phyloP scores from a whole-genome alignment of 2,888 invertebrate genomes.

The Nudaria mundana region DNA sequence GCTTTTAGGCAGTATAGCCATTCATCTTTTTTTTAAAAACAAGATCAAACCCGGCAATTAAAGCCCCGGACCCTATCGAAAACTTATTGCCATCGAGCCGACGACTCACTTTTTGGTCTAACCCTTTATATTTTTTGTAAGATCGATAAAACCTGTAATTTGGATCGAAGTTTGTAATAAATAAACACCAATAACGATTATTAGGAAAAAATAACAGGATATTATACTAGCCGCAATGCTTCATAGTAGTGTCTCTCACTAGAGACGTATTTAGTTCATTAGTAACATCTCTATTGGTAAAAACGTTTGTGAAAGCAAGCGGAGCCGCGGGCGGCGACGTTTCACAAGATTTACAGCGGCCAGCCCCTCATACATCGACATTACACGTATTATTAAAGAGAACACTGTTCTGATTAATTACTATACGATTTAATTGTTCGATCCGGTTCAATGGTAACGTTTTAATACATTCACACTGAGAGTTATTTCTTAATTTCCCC shows the following conservation, averaged over 20 bases:
- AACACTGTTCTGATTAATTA: slow-evolving; percentile 72
- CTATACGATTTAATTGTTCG: slow-evolving; percentile 65
- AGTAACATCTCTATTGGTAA: slow-evolving; percentile 77
- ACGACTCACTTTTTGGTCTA: slow-evolving; percentile 80
- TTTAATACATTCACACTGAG: slow-evolving; percentile 62
- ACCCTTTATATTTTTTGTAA: slow-evolving; percentile 78
- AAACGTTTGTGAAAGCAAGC: slow-evolving; percentile 72
- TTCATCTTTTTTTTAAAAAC: slow-evolving; percentile 79
- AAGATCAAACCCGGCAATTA: slow-evolving; percentile 81
- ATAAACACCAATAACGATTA: slow-evolving; percentile 81
- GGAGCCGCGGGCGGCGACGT: slow-evolving; percentile 60
- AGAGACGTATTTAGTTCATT: slow-evolving; percentile 61
- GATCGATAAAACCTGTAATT: slow-evolving; percentile 78
- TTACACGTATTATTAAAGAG: slow-evolving; percentile 76
- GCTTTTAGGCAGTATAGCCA: slow-evolving; percentile 71
- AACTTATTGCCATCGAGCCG: slow-evolving; percentile 79
- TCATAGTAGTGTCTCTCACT: slow-evolving; percentile 66
- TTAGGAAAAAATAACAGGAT: slow-evolving; percentile 80
- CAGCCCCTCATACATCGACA: slow-evolving; percentile 62
- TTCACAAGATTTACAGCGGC: slow-evolving; percentile 69
- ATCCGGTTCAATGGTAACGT: slow-evolving; percentile 59
- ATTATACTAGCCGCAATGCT: slow-evolving; percentile 66
- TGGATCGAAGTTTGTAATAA: slow-evolving; percentile 76
- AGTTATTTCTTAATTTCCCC: slow-evolving; percentile 65
- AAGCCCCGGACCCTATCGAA: slow-evolving; percentile 79